phyloP scores from a whole-genome alignment of 2,113 vertebrate species.

The Murina feae region DNA sequence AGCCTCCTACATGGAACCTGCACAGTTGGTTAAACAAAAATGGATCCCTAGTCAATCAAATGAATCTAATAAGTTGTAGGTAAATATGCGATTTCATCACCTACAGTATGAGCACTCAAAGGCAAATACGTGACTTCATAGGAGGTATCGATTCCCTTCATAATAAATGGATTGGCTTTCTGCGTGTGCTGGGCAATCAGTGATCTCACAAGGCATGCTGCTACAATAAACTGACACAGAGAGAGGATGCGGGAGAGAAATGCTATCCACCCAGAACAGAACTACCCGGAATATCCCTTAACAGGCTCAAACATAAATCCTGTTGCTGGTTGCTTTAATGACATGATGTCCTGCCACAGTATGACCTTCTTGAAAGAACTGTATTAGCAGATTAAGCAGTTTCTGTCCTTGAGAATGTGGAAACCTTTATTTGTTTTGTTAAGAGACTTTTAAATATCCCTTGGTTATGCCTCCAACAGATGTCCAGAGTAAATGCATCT shows the following conservation, averaged over 20 bases:
- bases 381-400: conserved; percentile 76
- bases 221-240: conserved; percentile 90
- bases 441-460: conserved; percentile 85
- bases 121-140: conserved; percentile 83
- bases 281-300: conserved; percentile 73
- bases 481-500: conserved; percentile 90
- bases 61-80: conserved; percentile 83
- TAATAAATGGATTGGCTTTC: conserved; percentile 88
- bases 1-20: conserved; percentile 77
- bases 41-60: conserved; percentile 82
- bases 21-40: conserved; percentile 78
- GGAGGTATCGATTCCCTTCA: conserved; percentile 83
- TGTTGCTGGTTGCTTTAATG: conserved; percentile 80
- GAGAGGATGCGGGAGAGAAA: conserved; percentile 85
- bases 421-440: conserved; percentile 87
- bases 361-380: conserved; percentile 74
- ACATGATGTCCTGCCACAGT: conserved; percentile 80
- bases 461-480: conserved; percentile 91
- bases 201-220: conserved; percentile 90
- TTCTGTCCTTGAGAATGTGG: conserved; percentile 82
- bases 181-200: conserved; percentile 86
- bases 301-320: conserved; percentile 85
- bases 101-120: conserved; percentile 73
- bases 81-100: conserved; percentile 91
- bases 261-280: conserved; percentile 78